phyloP scores from a whole-genome alignment of 2,797 vertebrate species.

The Myotis vivesi region DNA sequence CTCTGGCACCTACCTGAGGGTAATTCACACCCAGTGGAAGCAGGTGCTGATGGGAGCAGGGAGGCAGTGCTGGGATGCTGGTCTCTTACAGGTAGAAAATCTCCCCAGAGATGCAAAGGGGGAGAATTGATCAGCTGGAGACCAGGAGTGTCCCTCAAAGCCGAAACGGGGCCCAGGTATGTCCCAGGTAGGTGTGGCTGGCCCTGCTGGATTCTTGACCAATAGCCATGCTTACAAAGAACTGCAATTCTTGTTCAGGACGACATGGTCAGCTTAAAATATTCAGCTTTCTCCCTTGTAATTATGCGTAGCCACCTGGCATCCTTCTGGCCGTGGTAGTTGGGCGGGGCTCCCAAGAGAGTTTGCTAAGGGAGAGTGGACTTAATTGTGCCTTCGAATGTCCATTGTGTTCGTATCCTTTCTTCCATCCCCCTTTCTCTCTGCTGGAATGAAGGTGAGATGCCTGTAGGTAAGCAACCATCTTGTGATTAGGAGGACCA shows the following conservation, averaged over 20 bases:
- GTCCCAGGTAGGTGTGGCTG: not conserved
- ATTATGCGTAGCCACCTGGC: not conserved
- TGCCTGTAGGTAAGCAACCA: not conserved
- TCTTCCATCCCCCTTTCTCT: not conserved
- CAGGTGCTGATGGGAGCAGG: accelerated
- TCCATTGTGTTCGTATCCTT: not conserved
- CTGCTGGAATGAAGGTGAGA: conserved; percentile 9
- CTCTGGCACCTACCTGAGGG: not conserved
- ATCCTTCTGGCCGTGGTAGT: not conserved
- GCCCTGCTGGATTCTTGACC: not conserved
- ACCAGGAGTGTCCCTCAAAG: not conserved
- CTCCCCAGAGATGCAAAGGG: not conserved
- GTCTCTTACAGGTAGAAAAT: not conserved
- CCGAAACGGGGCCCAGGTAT: not conserved
- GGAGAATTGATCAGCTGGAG: not conserved
- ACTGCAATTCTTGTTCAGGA: not conserved
- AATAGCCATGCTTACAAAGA: not conserved
- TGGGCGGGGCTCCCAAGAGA: not conserved
- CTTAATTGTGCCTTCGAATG: not conserved
- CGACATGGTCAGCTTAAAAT: not conserved
- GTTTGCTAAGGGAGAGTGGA: not conserved
- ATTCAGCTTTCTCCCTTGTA: not conserved
- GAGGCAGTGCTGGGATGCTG: not conserved
- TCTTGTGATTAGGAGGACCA: not conserved
- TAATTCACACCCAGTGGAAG: not conserved